Base-by-base conservation (phyloP, 2,797 vertebrate genomes). In the Scyliorhinus canicula region DNA sequence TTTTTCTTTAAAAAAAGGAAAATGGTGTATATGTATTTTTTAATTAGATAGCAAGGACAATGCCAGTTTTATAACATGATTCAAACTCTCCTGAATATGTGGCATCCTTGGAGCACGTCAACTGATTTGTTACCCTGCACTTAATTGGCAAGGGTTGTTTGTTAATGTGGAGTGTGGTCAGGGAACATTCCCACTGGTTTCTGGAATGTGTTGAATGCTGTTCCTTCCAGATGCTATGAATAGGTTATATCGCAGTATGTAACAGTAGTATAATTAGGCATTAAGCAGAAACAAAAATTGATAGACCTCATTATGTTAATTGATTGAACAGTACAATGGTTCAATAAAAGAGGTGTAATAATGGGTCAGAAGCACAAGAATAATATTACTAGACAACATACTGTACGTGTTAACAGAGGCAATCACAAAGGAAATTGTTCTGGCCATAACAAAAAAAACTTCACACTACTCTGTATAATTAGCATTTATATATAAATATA, bases 361-460 rank as follows among this genome's bases (percentile, higher is more conserved):
- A 40, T 60, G n/a, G 4, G 63, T 40, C 21, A 60, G 86, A n/a
- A 90, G 31, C n/a, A 63, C 57, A 63, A 21, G 35, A n/a, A 90
- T 82, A 82, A 82, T 90, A 88, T 90, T 90, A 40, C 86, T 8
- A 90, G 86, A 60, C 16, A 24, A 55, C 63, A 19, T 47, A 82
- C 44, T 47, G 5, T 82, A n/a, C 40, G 71, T 77, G 71, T 77
- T n/a, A 77, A 82, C 24, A 60, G n/a, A 57, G 57, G 86, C 60
- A 90, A 63, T 60, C 86, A 82, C 79, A 47, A 90, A 63, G 35
- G 86, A 63, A 90, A 90, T 90, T 57, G 40, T 90, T 90, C n/a
- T 35, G 35, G 63, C 35, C 14, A 60, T 35, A 63, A 40, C 55
- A 35, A 40, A 6, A 63, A 90, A 21, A 90, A 40, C 55, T 90